Base-by-base conservation (phyloP, 2,888 invertebrate genomes). In the Octodonta nipae region DNA sequence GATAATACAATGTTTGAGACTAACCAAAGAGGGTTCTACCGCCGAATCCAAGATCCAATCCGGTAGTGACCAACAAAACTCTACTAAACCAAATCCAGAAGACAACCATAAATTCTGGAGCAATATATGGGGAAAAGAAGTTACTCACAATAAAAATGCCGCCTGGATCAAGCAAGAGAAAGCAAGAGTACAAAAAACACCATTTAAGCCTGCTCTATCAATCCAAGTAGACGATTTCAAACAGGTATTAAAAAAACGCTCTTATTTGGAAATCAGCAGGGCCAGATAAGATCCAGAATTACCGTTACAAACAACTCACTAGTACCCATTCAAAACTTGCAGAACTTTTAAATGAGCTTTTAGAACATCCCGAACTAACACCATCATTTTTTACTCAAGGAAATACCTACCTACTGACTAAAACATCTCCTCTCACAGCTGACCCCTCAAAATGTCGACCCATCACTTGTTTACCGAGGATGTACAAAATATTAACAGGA, bases 371-470 rank as follows among this genome's bases (percentile, higher is more conserved):
- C 5, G 17, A 17, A 6, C 17, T 17, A 17, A 17, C 8, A 6
- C 17, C 17, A 17, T 6, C 26, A 6, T 10, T 26, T 10, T 26
- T 26, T 5, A 26, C 26, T 26, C 12, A 26, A 26, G 5, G 26
- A 5, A 26, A 26, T 10, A 26, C 10, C 5, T 26, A 26, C 5
- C 26, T 26, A 6, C 26, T 26, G 6, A 5, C 12, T 5, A 26
- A 26, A 26, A 26, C 12, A 6, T 6, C 17, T 8, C 17, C 17
- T 6, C 8, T 8, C 8, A 8, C 8, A 17, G 17, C 5, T 6
- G 17, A 26, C 26, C 12, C 12, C 6, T 26, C 26, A 26, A 26
- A 26, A 26, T 26, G 10, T 26, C 5, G 26, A n/a, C 20, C n/a
- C 6, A n/a, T n/a, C 6, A 20, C 20, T n/a, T 20, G 20, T 7